phyloP scores from a whole-genome alignment of 2,113 vertebrate genomes.

The Xenopus laevis region DNA sequence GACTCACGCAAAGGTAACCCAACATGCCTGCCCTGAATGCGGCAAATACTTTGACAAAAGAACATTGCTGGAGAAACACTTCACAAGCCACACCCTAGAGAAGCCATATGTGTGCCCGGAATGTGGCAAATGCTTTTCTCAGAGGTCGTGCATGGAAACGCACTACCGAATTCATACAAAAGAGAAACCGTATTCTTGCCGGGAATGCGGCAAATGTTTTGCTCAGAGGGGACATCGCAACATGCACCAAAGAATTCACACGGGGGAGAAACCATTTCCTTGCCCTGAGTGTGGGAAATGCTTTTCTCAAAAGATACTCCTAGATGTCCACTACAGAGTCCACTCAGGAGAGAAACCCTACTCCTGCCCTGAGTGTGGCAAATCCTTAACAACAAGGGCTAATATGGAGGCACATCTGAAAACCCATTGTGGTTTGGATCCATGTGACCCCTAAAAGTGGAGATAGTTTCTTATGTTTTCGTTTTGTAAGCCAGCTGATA shows the following conservation, averaged over 20 bases:
- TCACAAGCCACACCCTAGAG: background rate
- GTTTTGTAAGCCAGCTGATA: no score
- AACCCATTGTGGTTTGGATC: constrained; percentile 46
- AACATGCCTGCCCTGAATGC: background rate
- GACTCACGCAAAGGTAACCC: background rate
- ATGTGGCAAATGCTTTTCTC: background rate
- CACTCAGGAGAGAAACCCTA: constrained; percentile 55
- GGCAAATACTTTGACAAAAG: background rate
- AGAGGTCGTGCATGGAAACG: background rate
- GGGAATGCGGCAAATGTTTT: constrained; percentile 69
- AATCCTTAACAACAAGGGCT: constrained; percentile 56
- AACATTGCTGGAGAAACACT: background rate
- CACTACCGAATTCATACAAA: constrained; percentile 34
- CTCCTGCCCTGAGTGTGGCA: constrained; percentile 56
- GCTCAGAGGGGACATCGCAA: constrained; percentile 72
- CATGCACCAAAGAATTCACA: constrained; percentile 75
- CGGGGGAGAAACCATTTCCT: constrained; percentile 74
- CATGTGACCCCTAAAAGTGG: no score
- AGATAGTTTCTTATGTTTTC: no score
- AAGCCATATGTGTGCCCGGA: background rate
- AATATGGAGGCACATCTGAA: constrained; percentile 56
- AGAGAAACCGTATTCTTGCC: constrained; percentile 71
- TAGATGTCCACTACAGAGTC: constrained; percentile 45
- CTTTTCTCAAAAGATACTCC: constrained; percentile 48
- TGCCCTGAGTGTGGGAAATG: constrained; percentile 65